A percentile compares a stretch with the other conserved stretches of the same genome.
Evolutionary conservation across 1,140 invertebrate genomes (phyloP).

Genomic region (Tetramorium simillimum): DNA sequence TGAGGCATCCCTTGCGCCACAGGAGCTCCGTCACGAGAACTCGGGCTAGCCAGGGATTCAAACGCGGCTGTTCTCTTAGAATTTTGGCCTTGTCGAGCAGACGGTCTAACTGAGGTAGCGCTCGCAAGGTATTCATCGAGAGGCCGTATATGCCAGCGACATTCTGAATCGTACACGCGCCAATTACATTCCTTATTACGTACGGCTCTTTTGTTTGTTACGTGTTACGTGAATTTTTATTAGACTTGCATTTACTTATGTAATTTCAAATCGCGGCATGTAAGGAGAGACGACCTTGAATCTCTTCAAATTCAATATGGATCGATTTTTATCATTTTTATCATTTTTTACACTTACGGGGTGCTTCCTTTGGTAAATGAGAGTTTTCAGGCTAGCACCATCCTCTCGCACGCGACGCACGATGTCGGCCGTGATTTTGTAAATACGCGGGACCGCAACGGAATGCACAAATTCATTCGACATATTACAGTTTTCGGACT

Average conservation of each 20-base stretch:
- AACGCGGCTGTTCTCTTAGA: constrained; percentile 88
- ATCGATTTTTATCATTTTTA: not conserved
- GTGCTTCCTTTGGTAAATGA: constrained; percentile 90
- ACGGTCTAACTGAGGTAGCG: constrained; percentile 87
- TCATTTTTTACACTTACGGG: constrained; percentile 83
- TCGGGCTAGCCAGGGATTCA: constrained; percentile 90
- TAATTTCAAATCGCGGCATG: too few relatives aligned
- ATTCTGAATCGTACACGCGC: constrained; percentile 84
- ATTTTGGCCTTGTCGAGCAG: constrained; percentile 88
- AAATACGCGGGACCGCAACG: constrained; percentile 91
- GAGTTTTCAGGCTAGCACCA: constrained; percentile 89
- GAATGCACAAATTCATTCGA: constrained; percentile 87
- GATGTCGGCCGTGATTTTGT: constrained; percentile 90
- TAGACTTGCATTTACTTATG: not conserved
- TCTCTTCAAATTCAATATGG: too few relatives aligned
- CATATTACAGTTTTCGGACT: constrained; percentile 3
- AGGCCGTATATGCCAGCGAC: constrained; percentile 90
- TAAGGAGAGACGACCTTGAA: too few relatives aligned
- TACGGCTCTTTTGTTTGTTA: too few relatives aligned
- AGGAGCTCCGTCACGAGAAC: constrained; percentile 93
- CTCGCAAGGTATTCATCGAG: constrained; percentile 90
- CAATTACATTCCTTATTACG: not conserved
- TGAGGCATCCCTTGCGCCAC: constrained; percentile 91
- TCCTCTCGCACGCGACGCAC: constrained; percentile 89
- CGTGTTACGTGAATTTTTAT: too few relatives aligned